Evolutionary conservation across 64 coral and sea anemone species (phyloP), one percentile per base, ranked within the genome.

Genomic region (Stichodactyla helianthus): DNA sequence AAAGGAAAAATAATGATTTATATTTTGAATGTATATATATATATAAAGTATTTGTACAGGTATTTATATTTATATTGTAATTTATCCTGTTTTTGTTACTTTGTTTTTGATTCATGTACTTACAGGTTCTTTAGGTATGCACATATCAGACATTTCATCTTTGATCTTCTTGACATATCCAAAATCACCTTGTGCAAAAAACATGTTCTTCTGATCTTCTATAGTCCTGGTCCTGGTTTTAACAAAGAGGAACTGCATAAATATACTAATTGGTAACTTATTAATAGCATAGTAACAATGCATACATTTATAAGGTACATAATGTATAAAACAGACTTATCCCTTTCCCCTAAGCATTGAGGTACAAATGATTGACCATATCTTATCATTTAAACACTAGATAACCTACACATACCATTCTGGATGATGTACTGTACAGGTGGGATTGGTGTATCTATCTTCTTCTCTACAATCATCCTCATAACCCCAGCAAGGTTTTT

Each of bases 121-220:
- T 88, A 96, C 94, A 53, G 26, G 59, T 79, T 96, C 59, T 84
- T 86, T 54, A 19, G 94, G 83, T 6, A 79, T 50, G 54, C 94
- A 96, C 22, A 96, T 70, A 25, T 90, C 25, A 53, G 90, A 54
- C 57, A 90, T 51, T 31, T 88, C 65, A 3, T 85, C 26, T 26
- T 88, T 96, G 87, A 90, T 93, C 27, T 90, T 93, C 35, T 88
- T 96, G 55, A 96, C 51, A 79, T 93, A 96, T 4, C 94, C 94
- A 96, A 96, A 96, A 64, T 96, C 94, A 54, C 94, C 94, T 77
- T 96, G 94, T 65, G 90, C 85, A 91, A 91, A 96, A 53, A 96
- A 96, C 55, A 92, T 28, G 57, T 82, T 84, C 6, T 77, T 87
- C 79, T 96, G 94, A 25, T 96, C 88, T 26, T 93, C 52, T 77